Percentiles rank a stretch among this genome's conserved stretches.
Evolutionary conservation across 2,888 invertebrate species (phyloP).

Genomic region (Philereme vetulata): DNA sequence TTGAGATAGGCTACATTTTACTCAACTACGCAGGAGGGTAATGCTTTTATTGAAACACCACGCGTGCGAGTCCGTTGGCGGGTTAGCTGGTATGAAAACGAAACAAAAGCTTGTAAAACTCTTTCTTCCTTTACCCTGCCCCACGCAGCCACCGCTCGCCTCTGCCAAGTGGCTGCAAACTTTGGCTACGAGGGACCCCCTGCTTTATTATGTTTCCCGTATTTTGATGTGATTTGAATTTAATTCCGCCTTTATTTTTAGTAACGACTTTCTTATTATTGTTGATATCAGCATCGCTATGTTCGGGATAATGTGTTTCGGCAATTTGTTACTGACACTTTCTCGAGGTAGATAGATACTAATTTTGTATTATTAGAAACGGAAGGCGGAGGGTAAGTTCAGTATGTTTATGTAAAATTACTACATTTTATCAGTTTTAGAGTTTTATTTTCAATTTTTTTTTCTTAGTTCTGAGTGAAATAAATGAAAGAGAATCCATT

Average conservation of each 20-base stretch:
- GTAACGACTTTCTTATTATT: conserved; percentile 37
- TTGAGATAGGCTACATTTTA: too few species aligned
- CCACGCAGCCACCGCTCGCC: conserved; percentile 41
- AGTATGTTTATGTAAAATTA: too few species aligned
- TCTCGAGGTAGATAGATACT: conserved; percentile 1
- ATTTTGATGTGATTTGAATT: conserved; percentile 65
- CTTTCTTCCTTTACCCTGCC: neutral
- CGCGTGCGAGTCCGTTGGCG: too few species aligned
- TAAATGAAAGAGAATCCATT: too few species aligned
- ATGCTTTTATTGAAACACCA: too few species aligned
- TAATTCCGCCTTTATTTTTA: conserved; percentile 45
- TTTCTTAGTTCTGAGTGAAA: too few species aligned
- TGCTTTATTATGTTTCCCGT: conserved; percentile 58
- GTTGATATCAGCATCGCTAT: conserved; percentile 29
- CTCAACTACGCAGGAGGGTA: too few species aligned
- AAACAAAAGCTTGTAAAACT: neutral
- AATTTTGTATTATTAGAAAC: neutral
- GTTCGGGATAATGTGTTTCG: conserved; percentile 15
- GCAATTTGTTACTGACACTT: conserved; percentile 17
- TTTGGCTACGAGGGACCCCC: conserved; percentile 46
- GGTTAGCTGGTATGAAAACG: too few species aligned
- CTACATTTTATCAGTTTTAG: too few species aligned
- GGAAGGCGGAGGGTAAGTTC: neutral
- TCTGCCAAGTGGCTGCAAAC: conserved; percentile 70
- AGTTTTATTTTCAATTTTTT: too few species aligned